These are phyloP conservation scores for Chaetodon trifasciatus DNA, from an alignment of 2,797 vertebrate species.

Conservation along the genomic window DNA sequence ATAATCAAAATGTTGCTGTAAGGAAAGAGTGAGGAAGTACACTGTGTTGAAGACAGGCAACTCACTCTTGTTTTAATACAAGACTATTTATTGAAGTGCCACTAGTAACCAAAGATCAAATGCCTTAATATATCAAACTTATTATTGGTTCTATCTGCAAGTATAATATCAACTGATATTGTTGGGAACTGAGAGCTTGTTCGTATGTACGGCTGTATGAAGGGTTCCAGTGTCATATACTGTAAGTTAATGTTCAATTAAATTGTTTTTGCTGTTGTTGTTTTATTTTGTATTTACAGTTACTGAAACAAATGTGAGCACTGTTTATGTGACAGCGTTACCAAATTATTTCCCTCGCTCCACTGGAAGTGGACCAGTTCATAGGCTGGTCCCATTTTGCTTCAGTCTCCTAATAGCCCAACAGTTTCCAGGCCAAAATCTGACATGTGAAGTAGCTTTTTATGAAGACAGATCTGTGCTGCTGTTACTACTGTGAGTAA, in stretches of 20 bases:
- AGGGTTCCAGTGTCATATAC: conserved; percentile 22
- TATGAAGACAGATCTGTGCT: conserved; percentile 49
- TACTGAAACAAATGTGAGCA: conserved; percentile 33
- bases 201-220: conserved; percentile 25
- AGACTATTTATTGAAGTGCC: conserved; percentile 71
- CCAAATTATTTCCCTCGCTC: conserved; percentile 6
- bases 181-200: conserved; percentile 25
- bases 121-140: conserved; percentile 70
- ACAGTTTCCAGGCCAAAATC: conserved; percentile 25
- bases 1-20: conserved; percentile 54
- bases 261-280: not conserved
- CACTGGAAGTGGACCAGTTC: not conserved
- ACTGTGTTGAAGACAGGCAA: conserved; percentile 57
- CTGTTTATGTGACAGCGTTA: conserved; percentile 34
- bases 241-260: conserved; percentile 19
- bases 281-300: conserved; percentile 8
- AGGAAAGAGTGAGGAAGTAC: conserved; percentile 44
- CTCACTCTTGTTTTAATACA: conserved; percentile 43
- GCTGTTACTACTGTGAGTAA: conserved; percentile 52
- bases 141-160: conserved; percentile 25
- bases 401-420: conserved; percentile 6
- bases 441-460: conserved; percentile 50
- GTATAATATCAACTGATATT: conserved; percentile 18
- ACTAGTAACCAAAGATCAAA: conserved; percentile 76
- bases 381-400: not conserved